Conservation (phyloP, 2,113 vertebrate genomes). For the Hassar affinis region DNA sequence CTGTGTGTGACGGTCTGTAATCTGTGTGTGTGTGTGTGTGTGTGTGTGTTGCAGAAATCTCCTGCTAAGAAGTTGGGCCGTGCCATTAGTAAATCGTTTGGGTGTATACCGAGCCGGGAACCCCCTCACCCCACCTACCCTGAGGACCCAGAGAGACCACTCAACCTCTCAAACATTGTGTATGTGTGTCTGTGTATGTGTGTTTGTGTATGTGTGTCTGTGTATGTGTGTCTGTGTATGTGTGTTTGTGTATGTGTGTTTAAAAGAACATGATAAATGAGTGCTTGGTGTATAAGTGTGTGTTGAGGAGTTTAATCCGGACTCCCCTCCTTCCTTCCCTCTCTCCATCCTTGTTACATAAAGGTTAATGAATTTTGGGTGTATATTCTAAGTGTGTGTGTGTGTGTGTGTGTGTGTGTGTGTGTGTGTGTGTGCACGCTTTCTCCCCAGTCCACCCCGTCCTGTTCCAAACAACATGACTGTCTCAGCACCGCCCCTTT, state of each 20-base stretch:
- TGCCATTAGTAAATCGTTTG: slow-evolving; percentile 90
- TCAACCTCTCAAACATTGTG: slow-evolving; percentile 90
- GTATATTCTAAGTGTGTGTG: not conserved
- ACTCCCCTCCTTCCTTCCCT: too few relatives aligned
- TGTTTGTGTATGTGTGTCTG: too few relatives aligned
- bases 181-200: slow-evolving; percentile 63
- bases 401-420: slow-evolving; percentile 7
- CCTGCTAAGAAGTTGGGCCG: slow-evolving; percentile 90
- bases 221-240: too few relatives aligned
- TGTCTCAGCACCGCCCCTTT: slow-evolving; percentile 78
- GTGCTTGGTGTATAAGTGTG: not conserved
- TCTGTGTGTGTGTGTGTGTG: slow-evolving; percentile 20
- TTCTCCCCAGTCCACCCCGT: slow-evolving; percentile 79
- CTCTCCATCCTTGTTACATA: not conserved
- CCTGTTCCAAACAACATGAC: slow-evolving; percentile 75
- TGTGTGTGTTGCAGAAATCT: slow-evolving; percentile 79
- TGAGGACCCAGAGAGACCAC: slow-evolving; percentile 88
- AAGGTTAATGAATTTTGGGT: not conserved
- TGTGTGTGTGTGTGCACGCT: slow-evolving; percentile 24
- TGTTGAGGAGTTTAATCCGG: too few relatives aligned
- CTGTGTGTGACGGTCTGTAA: not conserved
- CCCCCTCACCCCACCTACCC: slow-evolving; percentile 85
- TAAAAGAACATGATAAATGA: not conserved
- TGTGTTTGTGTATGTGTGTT: too few relatives aligned
- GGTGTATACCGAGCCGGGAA: slow-evolving; percentile 87